Evolutionary conservation across 37 sponge, comb jelly and placozoan genomes (phyloP).

Genomic region (Amphimedon queenslandica): DNA sequence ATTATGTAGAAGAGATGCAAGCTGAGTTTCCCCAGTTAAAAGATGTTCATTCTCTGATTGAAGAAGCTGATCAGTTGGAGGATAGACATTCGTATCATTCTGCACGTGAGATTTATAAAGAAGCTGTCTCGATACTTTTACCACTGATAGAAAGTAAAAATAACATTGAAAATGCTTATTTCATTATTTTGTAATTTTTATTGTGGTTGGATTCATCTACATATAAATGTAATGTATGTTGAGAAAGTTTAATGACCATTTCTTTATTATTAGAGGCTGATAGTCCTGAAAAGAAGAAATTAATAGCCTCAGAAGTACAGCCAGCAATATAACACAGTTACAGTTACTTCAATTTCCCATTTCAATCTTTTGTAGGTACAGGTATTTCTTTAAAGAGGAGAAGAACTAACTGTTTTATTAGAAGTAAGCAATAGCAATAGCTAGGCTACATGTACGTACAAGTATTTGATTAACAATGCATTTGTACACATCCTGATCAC

Average conservation of each 20-base stretch:
- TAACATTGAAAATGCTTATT: not conserved
- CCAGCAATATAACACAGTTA: not conserved
- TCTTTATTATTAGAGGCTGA: conserved; percentile 1
- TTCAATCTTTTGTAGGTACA: conserved; percentile 2
- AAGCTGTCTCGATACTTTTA: conserved; percentile 39
- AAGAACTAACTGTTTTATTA: conserved; percentile 13
- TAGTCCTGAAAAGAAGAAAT: not conserved
- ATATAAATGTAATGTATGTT: no score
- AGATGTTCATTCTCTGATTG: conserved; percentile 19
- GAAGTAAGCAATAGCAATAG: no score
- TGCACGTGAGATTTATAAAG: conserved; percentile 49
- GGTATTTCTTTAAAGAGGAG: conserved; percentile 24
- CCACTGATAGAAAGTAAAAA: conserved; percentile 48
- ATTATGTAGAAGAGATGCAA: conserved; percentile 38
- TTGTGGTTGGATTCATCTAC: no score
- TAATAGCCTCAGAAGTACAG: conserved; percentile 29
- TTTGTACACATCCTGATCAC: no score
- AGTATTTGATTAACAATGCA: no score
- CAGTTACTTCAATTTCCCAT: not conserved
- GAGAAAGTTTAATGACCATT: not conserved
- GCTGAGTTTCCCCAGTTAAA: conserved; percentile 2
- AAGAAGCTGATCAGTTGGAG: conserved; percentile 31
- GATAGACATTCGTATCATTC: conserved; percentile 1
- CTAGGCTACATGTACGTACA: no score
- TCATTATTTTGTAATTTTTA: no score